Evolutionary conservation across 2,113 vertebrate genomes (phyloP), one percentile per base, ranked within the genome.

Genomic region (Ellobius talpinus): DNA sequence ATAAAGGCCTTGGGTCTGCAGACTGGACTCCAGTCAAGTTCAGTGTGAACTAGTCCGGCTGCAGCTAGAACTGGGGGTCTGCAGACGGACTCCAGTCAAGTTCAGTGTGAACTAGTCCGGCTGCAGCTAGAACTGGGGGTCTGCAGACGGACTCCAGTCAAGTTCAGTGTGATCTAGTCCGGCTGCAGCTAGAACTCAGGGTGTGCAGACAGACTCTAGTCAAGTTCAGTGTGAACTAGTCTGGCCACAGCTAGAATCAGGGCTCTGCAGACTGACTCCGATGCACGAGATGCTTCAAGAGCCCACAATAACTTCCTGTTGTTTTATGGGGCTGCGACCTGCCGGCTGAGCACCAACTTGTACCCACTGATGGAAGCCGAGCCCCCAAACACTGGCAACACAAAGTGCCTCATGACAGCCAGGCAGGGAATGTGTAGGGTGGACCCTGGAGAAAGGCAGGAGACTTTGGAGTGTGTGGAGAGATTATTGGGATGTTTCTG

Each of bases 311-410:
- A 78, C 94, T 97, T 89, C 94, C 58, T 78, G 78, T 68, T 96
- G 70, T 89, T 97, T 96, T 96, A 97, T 55, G 92, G 97, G 95
- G 96, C 61, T 47, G 82, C 31, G 4, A 39, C 65, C 95, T 88
- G 82, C 55, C 1, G 0, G 68, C 91, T 95, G 84, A 96, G 90
- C 97, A 97, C 7, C 73, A 89, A 91, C 50, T 86, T 76, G 72
- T 92, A 72, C 86, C 85, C 88, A 31, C 31, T 47, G 72, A 96
- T 82, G 81, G 91, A 93, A 97, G 84, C 50, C 76, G 90, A 95
- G 74, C 89, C 81, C 58, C 72, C 94, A 96, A 95, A 66, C 61
- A 39, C 89, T 52, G 74, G 72, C 91, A 98, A 97, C 97, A 97
- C 73, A 72, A 90, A 97, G 50, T 58, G 61, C 78, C n/a, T 70